Evolutionary conservation across 2,113 vertebrate species (phyloP), one percentile per base, ranked within the genome.

Genomic region (Abramis brama): DNA sequence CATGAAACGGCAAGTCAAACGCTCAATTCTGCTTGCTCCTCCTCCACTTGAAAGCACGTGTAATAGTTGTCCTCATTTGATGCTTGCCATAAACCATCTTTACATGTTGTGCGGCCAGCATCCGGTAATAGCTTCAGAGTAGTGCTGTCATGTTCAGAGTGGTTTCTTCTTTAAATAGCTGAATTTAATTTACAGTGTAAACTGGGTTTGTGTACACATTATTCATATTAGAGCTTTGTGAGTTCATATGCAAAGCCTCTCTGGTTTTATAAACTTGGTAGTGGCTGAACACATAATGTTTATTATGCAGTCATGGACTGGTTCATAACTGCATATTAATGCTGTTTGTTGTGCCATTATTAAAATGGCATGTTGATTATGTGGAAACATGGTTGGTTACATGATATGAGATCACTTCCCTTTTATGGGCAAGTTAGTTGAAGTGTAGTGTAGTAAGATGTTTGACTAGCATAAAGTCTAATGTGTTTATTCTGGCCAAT

Each of bases 211-310:
- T 77, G 75, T 66, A 68, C 83, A 47, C 12, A 21, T 4, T 60
- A n/a, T 75, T 84, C n/a, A 30, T 75, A 30, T 71, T 79, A 30
- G 21, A 79, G 50, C n/a, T 83, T 73, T 83, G 15, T 57, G 5
- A 83, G 36, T 15, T 59, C 57, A 25, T 33, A 55, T 39, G 33
- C 50, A 79, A 33, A 47, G 27, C 45, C 74, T 64, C 17, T 33
- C 21, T 36, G 10, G 43, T 39, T n/a, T 85, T 85, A 55, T 55
- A 60, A 27, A 85, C 21, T 36, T 36, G 10, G 5, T 6, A 57
- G 10, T 71, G 68, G 27, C 27, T 76, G 47, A 36, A 78, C 17
- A 10, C 52, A 55, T 12, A 23, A 36, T 57, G 15, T 43, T 19
- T 19, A 55, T 55, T 25, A 45, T 39, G 25, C 55, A 25, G 45